These are phyloP conservation scores for Chymomyza costata DNA, from an alignment of 1,140 invertebrate species.

Conservation along the genomic window DNA sequence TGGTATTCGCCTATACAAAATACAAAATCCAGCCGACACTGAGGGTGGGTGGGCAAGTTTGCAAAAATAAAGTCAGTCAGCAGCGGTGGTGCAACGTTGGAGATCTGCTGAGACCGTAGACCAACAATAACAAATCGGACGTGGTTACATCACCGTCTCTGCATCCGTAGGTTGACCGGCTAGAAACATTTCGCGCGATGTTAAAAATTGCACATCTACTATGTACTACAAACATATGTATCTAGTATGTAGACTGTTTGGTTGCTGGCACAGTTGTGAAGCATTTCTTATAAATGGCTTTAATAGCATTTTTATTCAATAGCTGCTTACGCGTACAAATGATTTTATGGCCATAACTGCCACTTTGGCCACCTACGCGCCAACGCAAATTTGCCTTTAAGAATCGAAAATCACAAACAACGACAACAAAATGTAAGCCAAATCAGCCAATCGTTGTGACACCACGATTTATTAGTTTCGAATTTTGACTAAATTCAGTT, in stretches of 20 bases:
- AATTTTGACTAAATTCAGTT: too few species aligned
- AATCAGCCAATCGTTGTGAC: too few species aligned
- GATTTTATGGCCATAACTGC: slow-evolving; percentile 70
- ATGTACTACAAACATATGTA: too few species aligned
- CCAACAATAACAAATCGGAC: slow-evolving; percentile 1
- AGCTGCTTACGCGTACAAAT: slow-evolving; percentile 60
- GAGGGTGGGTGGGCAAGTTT: slow-evolving; percentile 38
- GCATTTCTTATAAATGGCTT: too few species aligned
- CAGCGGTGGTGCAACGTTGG: too few species aligned
- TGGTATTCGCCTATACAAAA: slow-evolving; percentile 1
- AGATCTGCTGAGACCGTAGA: too few species aligned
- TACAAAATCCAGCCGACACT: slow-evolving; percentile 13
- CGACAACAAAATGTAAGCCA: too few species aligned
- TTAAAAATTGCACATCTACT: slow-evolving; percentile 57
- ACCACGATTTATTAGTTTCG: too few species aligned
- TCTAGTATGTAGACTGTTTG: too few species aligned
- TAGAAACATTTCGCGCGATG: slow-evolving; percentile 21
- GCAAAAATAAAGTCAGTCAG: slow-evolving; percentile 6
- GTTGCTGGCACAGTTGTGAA: slow-evolving; percentile 34
- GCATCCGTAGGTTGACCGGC: slow-evolving; percentile 26
- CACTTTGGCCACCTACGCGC: slow-evolving; percentile 59
- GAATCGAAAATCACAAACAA: too few species aligned
- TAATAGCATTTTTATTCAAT: slow-evolving; percentile 56
- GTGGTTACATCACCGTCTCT: slow-evolving; percentile 31
- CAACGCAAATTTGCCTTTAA: too few species aligned